A percentile compares a stretch with the other conserved stretches of the same genome.
These are phyloP conservation scores for Sinonovacula constricta DNA, from an alignment of 1,140 invertebrate species.

Conservation along the genomic window DNA sequence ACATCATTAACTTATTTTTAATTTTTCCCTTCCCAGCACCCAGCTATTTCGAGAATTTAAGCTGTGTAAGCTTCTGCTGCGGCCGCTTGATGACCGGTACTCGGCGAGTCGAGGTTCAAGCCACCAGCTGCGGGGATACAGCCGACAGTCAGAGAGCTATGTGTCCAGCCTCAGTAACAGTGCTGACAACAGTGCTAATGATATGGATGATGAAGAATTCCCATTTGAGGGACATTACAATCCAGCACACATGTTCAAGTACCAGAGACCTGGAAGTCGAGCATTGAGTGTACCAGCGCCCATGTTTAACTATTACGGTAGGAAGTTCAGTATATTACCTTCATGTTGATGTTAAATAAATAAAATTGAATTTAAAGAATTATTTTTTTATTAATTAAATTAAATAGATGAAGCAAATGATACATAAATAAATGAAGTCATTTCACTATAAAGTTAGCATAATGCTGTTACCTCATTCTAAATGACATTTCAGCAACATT, in stretches of 20 bases:
- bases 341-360: neutral
- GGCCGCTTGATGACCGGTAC: slow-evolving; percentile 73
- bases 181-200: slow-evolving; percentile 72
- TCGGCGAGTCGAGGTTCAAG: slow-evolving; percentile 72
- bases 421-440: too few relatives aligned
- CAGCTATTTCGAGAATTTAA: slow-evolving; percentile 77
- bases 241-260: slow-evolving; percentile 69
- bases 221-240: slow-evolving; percentile 63
- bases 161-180: slow-evolving; percentile 76
- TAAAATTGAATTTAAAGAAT: too few relatives aligned
- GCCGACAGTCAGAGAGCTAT: slow-evolving; percentile 76
- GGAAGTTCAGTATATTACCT: slow-evolving; percentile 10
- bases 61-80: slow-evolving; percentile 75
- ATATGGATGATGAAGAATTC: slow-evolving; percentile 66
- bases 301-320: slow-evolving; percentile 58
- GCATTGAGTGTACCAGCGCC: slow-evolving; percentile 71
- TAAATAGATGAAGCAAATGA: too few relatives aligned
- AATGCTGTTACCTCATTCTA: too few relatives aligned
- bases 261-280: slow-evolving; percentile 73
- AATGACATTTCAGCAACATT: too few relatives aligned
- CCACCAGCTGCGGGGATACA: slow-evolving; percentile 76
- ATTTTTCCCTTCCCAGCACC: slow-evolving; percentile 66
- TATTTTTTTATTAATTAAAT: too few relatives aligned
- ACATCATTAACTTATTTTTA: too few relatives aligned
- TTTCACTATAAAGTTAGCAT: too few relatives aligned